A percentile compares a stretch with the other conserved stretches of the same genome.
Conservation (phyloP, 2,113 vertebrate species). For the Scortum barcoo region DNA sequence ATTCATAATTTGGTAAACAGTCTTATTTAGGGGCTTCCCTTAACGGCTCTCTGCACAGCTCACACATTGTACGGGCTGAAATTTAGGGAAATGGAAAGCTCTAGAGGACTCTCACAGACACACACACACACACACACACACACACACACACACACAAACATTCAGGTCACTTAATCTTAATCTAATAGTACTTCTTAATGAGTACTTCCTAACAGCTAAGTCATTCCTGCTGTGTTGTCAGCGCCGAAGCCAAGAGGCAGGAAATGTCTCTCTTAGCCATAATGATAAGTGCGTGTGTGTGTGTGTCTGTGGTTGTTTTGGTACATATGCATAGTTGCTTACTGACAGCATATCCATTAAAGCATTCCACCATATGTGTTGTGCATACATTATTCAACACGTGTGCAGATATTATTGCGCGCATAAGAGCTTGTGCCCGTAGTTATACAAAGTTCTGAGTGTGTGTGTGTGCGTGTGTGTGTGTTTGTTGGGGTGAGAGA, state of each 20-base stretch:
- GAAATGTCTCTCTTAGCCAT: slow-evolving; percentile 21
- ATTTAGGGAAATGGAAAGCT: slow-evolving; percentile 45
- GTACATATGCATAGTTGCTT: slow-evolving; percentile 15
- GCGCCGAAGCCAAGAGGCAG: slow-evolving; percentile 48
- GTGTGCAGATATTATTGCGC: too few relatives aligned
- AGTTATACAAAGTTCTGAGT: too few relatives aligned
- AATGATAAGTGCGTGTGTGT: slow-evolving; percentile 13
- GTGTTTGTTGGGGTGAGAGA: not conserved
- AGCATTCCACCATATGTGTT: not conserved
- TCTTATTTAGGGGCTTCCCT: slow-evolving; percentile 30
- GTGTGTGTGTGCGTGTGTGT: not conserved
- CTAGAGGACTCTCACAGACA: not conserved
- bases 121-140: slow-evolving; percentile 13
- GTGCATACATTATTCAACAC: too few relatives aligned
- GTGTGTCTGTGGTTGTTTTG: not conserved
- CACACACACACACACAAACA: slow-evolving; percentile 34
- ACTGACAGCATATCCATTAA: not conserved
- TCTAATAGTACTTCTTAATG: slow-evolving; percentile 66
- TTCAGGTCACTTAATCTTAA: slow-evolving; percentile 68
- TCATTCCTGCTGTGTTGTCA: slow-evolving; percentile 58
- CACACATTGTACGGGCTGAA: slow-evolving; percentile 33
- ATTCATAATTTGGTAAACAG: slow-evolving; percentile 52
- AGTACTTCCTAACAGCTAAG: slow-evolving; percentile 54
- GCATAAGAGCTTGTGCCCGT: too few relatives aligned
- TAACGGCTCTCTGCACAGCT: slow-evolving; percentile 36